Evolutionary conservation across 2,888 invertebrate species (phyloP), one percentile per base, ranked within the genome.

Genomic region (Smittia aterrima): DNA sequence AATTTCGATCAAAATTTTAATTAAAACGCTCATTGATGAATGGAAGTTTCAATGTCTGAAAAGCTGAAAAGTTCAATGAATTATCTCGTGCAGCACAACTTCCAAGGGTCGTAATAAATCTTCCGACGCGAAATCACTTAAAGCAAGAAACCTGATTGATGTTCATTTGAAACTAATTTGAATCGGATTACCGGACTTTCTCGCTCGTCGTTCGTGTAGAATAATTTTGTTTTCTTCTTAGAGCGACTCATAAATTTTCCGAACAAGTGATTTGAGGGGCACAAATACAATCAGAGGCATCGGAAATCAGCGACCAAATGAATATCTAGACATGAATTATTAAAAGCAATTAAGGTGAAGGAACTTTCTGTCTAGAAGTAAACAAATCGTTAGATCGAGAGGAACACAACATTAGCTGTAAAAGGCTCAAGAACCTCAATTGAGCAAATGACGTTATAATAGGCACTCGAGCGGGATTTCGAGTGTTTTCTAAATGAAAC

Each of bases 151-250:
- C n/a, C n/a, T 22, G 58, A 58, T 58, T 58, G 58, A 58, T 58
- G 58, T 58, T 24, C 11, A 58, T 58, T 16, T 7, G 16, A 24
- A 58, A 58, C 58, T 58, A 58, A 58, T 58, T 58, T 24, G 11
- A 4, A 47, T 13, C 47, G 2, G 47, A 47, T 16, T 47, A 11
- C 11, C 16, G 47, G 3, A n/a, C n/a, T n/a, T 47, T 47, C 47
- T 47, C 32, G 47, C 16, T 11, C 47, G 38, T 7, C 6, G 2
- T 47, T 47, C 47, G n/a, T n/a, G 47, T n/a, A 2, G 47, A 47
- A 47, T n/a, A n/a, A 47, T 47, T 47, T 47, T 47, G n/a, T 47
- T 47, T 47, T 47, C 47, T 47, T 47, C 47, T 47, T 47, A 6
- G 11, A 2, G 47, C n/a, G 13, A 16, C n/a, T 47, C 47, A 47